phyloP scores from a whole-genome alignment of 2,888 invertebrate genomes.

The Melangyna quadrimaculata region DNA sequence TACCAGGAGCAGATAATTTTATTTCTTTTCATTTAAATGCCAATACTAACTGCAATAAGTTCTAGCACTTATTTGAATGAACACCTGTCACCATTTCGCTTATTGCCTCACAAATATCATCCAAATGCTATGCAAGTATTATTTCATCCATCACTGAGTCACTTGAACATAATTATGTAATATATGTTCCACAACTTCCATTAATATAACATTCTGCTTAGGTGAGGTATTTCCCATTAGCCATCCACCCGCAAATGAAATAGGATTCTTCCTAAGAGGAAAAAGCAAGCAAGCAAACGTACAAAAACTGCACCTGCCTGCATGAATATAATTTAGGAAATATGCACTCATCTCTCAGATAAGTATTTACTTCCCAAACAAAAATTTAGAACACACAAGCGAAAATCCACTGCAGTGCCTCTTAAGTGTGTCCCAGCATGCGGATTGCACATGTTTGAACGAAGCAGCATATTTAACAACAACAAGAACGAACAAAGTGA shows the following conservation, averaged over 20 bases:
- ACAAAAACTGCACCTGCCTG: conserved; percentile 49
- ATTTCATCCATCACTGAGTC: background rate
- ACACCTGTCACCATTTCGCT: background rate
- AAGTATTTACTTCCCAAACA: conserved; percentile 42
- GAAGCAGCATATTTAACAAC: conserved; percentile 6
- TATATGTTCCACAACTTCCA: conserved; percentile 1
- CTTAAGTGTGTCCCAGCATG: conserved; percentile 30
- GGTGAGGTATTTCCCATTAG: background rate
- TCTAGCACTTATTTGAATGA: background rate
- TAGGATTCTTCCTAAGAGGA: conserved; percentile 34
- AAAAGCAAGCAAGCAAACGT: background rate
- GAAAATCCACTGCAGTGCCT: conserved; percentile 14
- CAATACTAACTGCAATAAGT: background rate
- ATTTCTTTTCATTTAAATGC: background rate
- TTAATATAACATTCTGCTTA: background rate
- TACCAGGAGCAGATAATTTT: too few relatives aligned
- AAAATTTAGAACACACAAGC: conserved; percentile 22
- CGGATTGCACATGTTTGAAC: conserved; percentile 39
- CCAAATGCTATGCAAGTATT: background rate
- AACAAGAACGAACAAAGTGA: conserved; percentile 12
- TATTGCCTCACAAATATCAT: background rate
- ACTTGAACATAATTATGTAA: conserved; percentile 40
- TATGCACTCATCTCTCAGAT: conserved; percentile 33
- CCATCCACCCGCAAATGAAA: conserved; percentile 18
- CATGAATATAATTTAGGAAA: conserved; percentile 31